Base-by-base conservation (phyloP, 2,888 invertebrate species). In the Rhorus exstirpatorius region DNA sequence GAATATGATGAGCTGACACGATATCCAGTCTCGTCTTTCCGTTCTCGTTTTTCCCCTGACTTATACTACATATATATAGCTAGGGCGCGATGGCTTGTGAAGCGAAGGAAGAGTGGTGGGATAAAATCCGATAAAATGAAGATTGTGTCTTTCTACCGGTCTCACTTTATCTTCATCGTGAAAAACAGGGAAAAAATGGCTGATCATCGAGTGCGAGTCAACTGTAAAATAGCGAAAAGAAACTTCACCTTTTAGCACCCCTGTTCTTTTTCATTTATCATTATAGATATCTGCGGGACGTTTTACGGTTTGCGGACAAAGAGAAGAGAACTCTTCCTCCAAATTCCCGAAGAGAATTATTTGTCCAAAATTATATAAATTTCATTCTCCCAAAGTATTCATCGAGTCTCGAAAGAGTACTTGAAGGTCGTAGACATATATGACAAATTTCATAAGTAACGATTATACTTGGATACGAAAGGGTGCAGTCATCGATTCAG, bases 1-100 rank as follows among this genome's bases (percentile, higher is more conserved):
- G 53, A 74, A 63, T 61, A 63, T 74, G 74, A 63, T 53, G 63
- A 74, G 61, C 61, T 61, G 61, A 74, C 61, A 74, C 51, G 72
- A 72, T 74, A 74, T 63, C 41, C 61, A 74, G 21, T 74, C 49
- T 41, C 24, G 51, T 51, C 38, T 38, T 24, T 61, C 24, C 24
- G 12, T n/a, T 26, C 12, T 24, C 51, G 41, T 44, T 60, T 31
- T 1, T 46, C 7, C 12, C 14, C 8, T 8, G 38, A 7, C 7
- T 4, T 8, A 38, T n/a, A n/a, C n/a, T n/a, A n/a, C n/a, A n/a
- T n/a, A n/a, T n/a, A n/a, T n/a, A 38, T 4, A 1, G 10, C 38
- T 38, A 38, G 1, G 10, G 10, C 10, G 38, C 8, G 38, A 38
- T 38, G 31, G 31, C 6, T 31, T 31, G 3, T 31, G 3, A 31